phyloP scores from a whole-genome alignment of 1,140 invertebrate genomes.

The Thalassaphorura encarpata region DNA sequence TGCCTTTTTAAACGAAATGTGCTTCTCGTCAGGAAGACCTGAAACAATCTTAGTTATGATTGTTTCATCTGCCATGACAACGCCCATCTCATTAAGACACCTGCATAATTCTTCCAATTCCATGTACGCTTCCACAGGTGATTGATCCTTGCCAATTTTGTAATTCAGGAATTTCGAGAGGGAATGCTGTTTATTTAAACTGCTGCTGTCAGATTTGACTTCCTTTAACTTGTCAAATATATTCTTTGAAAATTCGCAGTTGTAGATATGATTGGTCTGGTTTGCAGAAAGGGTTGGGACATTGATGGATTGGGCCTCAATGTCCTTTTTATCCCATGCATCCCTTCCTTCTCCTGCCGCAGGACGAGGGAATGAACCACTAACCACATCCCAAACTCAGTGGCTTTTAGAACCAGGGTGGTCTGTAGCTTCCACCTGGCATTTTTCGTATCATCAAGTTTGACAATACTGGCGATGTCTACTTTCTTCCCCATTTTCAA shows the following conservation, averaged over 20 bases:
- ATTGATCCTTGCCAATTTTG: not conserved
- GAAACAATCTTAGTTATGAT: constrained; percentile 7
- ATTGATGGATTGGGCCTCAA: constrained; percentile 29
- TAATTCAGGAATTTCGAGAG: constrained; percentile 2
- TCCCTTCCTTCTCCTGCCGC: not conserved
- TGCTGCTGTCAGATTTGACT: constrained; percentile 26
- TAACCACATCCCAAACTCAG: constrained; percentile 1
- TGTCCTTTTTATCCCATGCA: constrained; percentile 29
- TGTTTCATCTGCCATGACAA: not conserved
- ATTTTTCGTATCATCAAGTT: not conserved
- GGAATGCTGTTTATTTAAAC: constrained; percentile 8
- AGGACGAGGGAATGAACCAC: not conserved
- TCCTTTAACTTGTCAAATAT: constrained; percentile 35
- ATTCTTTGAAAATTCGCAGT: constrained; percentile 32
- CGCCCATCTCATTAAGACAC: constrained; percentile 8
- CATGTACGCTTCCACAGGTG: not conserved
- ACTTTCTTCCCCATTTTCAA: not conserved
- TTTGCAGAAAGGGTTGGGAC: constrained; percentile 29
- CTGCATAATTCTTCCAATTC: not conserved
- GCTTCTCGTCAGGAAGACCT: not conserved
- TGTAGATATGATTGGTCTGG: constrained; percentile 33
- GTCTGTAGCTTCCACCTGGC: constrained; percentile 4
- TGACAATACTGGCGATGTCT: not conserved
- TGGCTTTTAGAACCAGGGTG: not conserved
- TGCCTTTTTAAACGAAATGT: constrained; percentile 16